Conservation (phyloP, 1,140 invertebrate species). For the Rhyzopertha dominica region DNA sequence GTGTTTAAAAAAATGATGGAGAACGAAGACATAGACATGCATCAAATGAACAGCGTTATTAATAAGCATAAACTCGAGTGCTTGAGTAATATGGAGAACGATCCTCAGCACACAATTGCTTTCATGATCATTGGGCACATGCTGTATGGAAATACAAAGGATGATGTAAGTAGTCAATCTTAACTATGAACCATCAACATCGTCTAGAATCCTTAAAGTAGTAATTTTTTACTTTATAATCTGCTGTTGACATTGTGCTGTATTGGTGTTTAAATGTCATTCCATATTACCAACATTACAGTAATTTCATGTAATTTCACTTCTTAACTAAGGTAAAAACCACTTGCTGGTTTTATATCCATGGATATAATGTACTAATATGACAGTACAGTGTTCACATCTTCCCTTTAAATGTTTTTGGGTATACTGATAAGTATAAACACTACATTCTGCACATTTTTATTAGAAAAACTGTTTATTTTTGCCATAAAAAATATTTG, state of each 20-base stretch:
- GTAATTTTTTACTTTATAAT: slow-evolving; percentile 12
- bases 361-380: too few relatives aligned
- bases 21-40: slow-evolving; percentile 65
- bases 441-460: too few relatives aligned
- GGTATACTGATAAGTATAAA: too few relatives aligned
- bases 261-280: slow-evolving; percentile 5
- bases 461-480: too few relatives aligned
- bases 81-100: slow-evolving; percentile 67
- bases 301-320: too few relatives aligned
- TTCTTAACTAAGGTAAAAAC: too few relatives aligned
- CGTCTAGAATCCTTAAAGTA: slow-evolving; percentile 14
- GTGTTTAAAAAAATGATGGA: slow-evolving; percentile 52
- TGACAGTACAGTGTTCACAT: too few relatives aligned
- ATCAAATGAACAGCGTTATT: slow-evolving; percentile 66
- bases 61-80: slow-evolving; percentile 67
- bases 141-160: slow-evolving; percentile 69
- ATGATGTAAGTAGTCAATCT: slow-evolving; percentile 59
- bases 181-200: slow-evolving; percentile 7
- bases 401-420: too few relatives aligned
- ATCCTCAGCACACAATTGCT: slow-evolving; percentile 69
- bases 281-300: too few relatives aligned
- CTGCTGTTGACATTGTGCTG: neutral
- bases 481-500: too few relatives aligned
- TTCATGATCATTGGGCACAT: slow-evolving; percentile 75
- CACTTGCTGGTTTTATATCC: too few relatives aligned